Conservation (phyloP, 35 echinoderm and acorn worm species). For the Holothuria glaberrima region DNA sequence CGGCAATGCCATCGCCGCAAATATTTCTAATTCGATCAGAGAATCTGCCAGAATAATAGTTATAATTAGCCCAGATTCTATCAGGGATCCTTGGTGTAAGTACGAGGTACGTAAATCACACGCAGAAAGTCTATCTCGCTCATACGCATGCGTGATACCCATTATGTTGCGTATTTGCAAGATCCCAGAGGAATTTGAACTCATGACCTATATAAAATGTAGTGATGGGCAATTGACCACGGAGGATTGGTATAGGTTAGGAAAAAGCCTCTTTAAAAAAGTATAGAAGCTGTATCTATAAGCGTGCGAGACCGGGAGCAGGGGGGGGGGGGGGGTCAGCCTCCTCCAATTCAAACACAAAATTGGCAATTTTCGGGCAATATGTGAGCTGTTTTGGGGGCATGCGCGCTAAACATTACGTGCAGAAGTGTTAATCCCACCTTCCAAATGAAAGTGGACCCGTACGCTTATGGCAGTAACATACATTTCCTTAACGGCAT, state of each 20-base stretch:
- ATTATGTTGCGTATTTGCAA: slow-evolving; percentile 73
- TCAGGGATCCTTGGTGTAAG: slow-evolving; percentile 80
- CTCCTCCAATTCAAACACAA: too few species aligned
- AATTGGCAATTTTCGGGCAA: too few species aligned
- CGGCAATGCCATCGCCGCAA: slow-evolving; percentile 72
- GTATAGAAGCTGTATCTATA: not conserved
- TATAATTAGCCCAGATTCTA: slow-evolving; percentile 76
- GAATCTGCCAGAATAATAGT: slow-evolving; percentile 72
- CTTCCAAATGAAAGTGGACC: too few species aligned
- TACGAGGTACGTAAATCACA: slow-evolving; percentile 80
- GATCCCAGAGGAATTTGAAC: slow-evolving; percentile 79
- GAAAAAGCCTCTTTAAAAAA: slow-evolving; percentile 62
- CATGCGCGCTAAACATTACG: too few species aligned
- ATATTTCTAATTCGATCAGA: slow-evolving; percentile 67
- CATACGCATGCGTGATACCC: slow-evolving; percentile 63
- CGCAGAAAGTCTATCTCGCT: slow-evolving; percentile 54
- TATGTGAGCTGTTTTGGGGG: too few species aligned
- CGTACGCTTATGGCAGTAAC: too few species aligned
- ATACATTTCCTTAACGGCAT: too few species aligned
- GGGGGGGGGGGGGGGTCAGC: too few species aligned
- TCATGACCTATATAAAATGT: slow-evolving; percentile 79
- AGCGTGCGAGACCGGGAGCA: too few species aligned
- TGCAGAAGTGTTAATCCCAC: too few species aligned
- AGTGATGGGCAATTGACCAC: slow-evolving; percentile 68
- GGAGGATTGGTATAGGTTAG: slow-evolving; percentile 84